Conservation (phyloP, 30 jellyfish, hydroid and myxozoan genomes). For the Aurelia sp. region DNA sequence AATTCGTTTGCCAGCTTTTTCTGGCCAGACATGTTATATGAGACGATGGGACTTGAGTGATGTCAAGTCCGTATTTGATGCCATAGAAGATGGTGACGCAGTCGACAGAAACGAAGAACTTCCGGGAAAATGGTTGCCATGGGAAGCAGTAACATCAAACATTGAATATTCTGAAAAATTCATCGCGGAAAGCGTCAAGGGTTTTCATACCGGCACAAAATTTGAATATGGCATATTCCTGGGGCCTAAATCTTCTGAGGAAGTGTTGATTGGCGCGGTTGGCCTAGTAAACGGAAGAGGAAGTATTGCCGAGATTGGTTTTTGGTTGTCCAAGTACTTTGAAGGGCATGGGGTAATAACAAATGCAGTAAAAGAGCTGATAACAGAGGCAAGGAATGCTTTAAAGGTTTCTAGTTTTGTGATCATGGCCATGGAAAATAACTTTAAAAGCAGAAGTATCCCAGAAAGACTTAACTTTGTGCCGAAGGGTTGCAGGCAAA, state of each 20-base stretch:
- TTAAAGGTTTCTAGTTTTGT: background rate
- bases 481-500: background rate
- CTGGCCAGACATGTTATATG: background rate
- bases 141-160: background rate
- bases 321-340: constrained; percentile 18
- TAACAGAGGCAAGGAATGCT: background rate
- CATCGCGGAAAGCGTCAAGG: background rate
- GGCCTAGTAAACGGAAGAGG: background rate
- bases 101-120: constrained; percentile 8
- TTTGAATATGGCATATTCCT: constrained; percentile 29
- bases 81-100: background rate
- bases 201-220: background rate
- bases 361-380: constrained; percentile 20
- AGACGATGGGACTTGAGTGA: constrained; percentile 21
- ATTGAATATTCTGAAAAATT: background rate
- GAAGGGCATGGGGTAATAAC: constrained; percentile 19
- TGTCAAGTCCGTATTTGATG: background rate
- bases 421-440: background rate
- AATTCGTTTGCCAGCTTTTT: too few species aligned
- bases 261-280: constrained; percentile 7
- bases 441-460: constrained; percentile 13
- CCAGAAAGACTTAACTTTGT: constrained; percentile 35
- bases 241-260: background rate
- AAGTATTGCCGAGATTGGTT: constrained; percentile 10
- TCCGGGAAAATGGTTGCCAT: constrained; percentile 33